Evolutionary conservation across 2,888 invertebrate genomes (phyloP).

Genomic region (Agonopterix subpropinquella): DNA sequence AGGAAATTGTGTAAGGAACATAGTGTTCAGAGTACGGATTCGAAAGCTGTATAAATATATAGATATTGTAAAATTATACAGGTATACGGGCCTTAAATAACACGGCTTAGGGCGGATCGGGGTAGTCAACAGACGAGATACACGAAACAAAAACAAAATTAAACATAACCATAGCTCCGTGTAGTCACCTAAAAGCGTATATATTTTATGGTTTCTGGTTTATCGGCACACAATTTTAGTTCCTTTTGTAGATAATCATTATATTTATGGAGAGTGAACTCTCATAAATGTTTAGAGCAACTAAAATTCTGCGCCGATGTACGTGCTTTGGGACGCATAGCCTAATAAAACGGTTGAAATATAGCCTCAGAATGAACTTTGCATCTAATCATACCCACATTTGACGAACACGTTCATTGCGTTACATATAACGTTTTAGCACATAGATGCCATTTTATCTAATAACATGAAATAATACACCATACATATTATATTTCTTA

Average conservation of each 20-base stretch:
- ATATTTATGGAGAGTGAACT: no score
- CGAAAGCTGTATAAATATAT: slow-evolving; percentile 36
- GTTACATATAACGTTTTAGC: slow-evolving; percentile 75
- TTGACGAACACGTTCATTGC: slow-evolving; percentile 68
- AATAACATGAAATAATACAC: slow-evolving; percentile 56
- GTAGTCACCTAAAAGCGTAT: slow-evolving; percentile 71
- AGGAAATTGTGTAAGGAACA: slow-evolving; percentile 54
- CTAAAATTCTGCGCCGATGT: slow-evolving; percentile 46
- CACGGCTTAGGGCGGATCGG: slow-evolving; percentile 67
- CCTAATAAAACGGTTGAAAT: slow-evolving; percentile 46
- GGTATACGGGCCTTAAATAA: slow-evolving; percentile 49
- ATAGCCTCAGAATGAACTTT: slow-evolving; percentile 51
- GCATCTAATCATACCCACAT: slow-evolving; percentile 66
- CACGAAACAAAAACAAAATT: slow-evolving; percentile 53
- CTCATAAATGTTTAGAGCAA: slow-evolving; percentile 6
- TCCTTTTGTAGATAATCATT: background rate
- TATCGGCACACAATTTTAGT: slow-evolving; percentile 54
- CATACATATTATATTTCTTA: slow-evolving; percentile 39
- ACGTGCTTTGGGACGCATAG: slow-evolving; percentile 57
- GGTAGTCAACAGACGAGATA: slow-evolving; percentile 52
- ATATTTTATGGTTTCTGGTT: slow-evolving; percentile 43
- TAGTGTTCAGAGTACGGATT: slow-evolving; percentile 44
- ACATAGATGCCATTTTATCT: slow-evolving; percentile 60
- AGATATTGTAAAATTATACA: slow-evolving; percentile 47
- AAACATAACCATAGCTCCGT: slow-evolving; percentile 67